Base-by-base conservation (phyloP, 2,888 invertebrate species). In the Brenthis hecate region DNA sequence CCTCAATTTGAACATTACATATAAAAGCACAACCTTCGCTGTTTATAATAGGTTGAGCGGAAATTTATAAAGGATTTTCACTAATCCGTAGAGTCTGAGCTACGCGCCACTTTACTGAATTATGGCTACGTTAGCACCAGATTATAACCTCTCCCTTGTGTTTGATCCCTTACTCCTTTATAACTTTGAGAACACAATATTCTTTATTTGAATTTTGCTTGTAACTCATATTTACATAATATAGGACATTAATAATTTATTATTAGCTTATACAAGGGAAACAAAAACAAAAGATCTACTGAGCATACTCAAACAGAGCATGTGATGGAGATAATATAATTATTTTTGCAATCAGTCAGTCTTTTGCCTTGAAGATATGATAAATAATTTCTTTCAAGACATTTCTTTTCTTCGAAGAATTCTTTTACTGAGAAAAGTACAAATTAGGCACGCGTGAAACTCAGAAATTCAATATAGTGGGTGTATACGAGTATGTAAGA, bases 61-160 rank as follows among this genome's bases (percentile, higher is more conserved):
- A 58, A 48, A 23, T 23, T 47, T 58, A 13, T 47, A 58, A 47
- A 28, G 14, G 32, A 8, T 55, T 54, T 14, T 54, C 13, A 54
- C 54, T 57, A 65, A 65, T 65, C 65, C 51, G 47, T 50, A 19
- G 51, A 36, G 51, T 57, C 57, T 32, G 43, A 57, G 57, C n/a
- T 43, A 19, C 56, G 56, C 57, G 56, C 56, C 56, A 57, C 51
- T 65, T 48, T 51, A 50, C 43, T 43, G 65, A 65, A 43, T 69
- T 66, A 66, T 61, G 51, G 54, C 57, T 47, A 32, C 69, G 51
- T 69, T 65, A 69, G 65, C 56, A 56, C 51, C 56, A 61, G 65
- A 69, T 69, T 65, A 57, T 56, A 47, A 60, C 51, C 16, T 11
- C 51, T 50, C 51, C 14, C 51, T 53, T 53, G 51, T 65, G 56